A percentile compares a stretch with the other conserved stretches of the same genome.
Conservation (phyloP, 2,797 vertebrate genomes). For the Selene dorsalis region DNA sequence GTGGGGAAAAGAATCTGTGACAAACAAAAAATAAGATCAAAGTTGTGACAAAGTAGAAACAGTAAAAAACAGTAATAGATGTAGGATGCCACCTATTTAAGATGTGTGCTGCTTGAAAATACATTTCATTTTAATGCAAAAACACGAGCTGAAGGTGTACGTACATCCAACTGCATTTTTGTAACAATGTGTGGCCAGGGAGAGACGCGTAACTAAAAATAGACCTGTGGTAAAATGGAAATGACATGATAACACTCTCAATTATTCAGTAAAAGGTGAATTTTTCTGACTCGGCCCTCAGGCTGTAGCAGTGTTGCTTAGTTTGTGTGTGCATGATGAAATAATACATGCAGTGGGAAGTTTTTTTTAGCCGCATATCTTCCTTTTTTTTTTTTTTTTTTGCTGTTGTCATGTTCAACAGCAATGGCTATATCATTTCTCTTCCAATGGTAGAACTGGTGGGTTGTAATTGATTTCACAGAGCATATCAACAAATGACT, state of each 20-base stretch:
- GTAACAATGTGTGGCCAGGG: too few species aligned
- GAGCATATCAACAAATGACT: neutral
- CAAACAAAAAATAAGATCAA: neutral
- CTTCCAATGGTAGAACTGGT: neutral
- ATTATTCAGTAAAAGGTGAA: constrained; percentile 33
- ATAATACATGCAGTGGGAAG: neutral
- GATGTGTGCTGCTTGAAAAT: neutral
- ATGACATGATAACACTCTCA: constrained; percentile 25
- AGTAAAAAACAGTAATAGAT: neutral
- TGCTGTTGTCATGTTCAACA: neutral
- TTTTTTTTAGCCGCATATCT: neutral
- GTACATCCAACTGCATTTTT: neutral
- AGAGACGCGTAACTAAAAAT: neutral
- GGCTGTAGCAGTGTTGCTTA: constrained; percentile 2
- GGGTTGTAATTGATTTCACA: neutral
- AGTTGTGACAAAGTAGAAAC: neutral
- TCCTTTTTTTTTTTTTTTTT: neutral
- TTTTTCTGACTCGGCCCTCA: neutral
- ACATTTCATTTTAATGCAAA: neutral
- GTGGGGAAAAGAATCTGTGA: neutral
- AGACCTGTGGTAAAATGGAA: constrained; percentile 10
- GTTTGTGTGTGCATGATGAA: constrained; percentile 14
- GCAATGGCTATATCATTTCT: neutral
- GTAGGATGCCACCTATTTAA: too few species aligned
- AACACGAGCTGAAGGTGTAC: neutral